Evolutionary conservation across 2,888 invertebrate genomes (phyloP).

Genomic region (Lycocerus yunnanus): DNA sequence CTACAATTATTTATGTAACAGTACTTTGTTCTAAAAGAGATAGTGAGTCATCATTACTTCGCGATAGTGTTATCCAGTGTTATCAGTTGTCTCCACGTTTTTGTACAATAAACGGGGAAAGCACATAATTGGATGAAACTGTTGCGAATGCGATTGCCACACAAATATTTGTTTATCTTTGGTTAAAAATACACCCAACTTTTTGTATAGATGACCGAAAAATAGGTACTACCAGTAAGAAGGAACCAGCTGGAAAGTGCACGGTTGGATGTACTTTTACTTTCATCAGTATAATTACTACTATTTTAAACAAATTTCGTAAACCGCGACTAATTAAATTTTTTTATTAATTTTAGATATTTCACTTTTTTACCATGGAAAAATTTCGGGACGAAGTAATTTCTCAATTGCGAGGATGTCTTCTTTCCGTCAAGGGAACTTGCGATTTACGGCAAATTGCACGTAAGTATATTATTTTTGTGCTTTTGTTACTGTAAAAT

Average conservation of each 20-base stretch:
- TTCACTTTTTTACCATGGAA: constrained; percentile 36
- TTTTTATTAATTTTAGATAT: not conserved
- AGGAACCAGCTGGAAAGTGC: not conserved
- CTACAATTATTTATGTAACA: not conserved
- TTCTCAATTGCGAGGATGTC: constrained; percentile 40
- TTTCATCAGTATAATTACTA: not conserved
- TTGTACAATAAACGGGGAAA: not conserved
- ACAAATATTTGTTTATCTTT: not conserved
- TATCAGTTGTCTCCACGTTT: not conserved
- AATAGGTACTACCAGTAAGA: not conserved
- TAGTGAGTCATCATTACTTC: not conserved
- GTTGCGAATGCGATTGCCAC: not conserved
- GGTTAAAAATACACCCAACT: not conserved
- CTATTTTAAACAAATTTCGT: not conserved
- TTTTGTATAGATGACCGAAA: not conserved
- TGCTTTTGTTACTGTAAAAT: not conserved
- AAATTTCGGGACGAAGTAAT: constrained; percentile 39
- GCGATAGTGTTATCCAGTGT: not conserved
- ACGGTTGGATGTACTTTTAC: not conserved
- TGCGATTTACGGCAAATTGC: constrained; percentile 42
- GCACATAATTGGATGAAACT: not conserved
- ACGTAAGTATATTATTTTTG: constrained; percentile 37
- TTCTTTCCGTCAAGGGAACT: constrained; percentile 44
- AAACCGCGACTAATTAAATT: not conserved
- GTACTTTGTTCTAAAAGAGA: not conserved